These are phyloP conservation scores for Channa maculata DNA, from an alignment of 2,113 vertebrate genomes.

Conservation along the genomic window DNA sequence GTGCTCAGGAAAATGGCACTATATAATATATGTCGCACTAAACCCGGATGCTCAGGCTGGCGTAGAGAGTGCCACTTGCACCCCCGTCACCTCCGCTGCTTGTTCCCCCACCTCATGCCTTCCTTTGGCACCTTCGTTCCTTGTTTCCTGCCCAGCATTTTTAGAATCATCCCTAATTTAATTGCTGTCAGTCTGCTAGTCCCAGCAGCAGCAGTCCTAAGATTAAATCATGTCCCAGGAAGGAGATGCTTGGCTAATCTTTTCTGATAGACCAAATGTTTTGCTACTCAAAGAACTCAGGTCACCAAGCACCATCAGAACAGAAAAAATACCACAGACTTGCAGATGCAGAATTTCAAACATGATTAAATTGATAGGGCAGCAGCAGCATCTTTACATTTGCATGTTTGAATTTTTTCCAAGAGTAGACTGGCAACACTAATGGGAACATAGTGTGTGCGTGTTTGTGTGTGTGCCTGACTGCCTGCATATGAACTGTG, in stretches of 20 bases:
- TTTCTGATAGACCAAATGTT: constrained; percentile 73
- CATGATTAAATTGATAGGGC: constrained; percentile 67
- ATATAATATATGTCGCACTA: constrained; percentile 65
- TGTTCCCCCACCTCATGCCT: constrained; percentile 10
- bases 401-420: constrained; percentile 58
- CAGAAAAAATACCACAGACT: constrained; percentile 42
- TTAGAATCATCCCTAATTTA: constrained; percentile 73
- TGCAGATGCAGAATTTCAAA: constrained; percentile 73
- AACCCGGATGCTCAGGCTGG: constrained; percentile 38
- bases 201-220: constrained; percentile 64
- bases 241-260: constrained; percentile 71
- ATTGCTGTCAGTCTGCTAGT: constrained; percentile 66
- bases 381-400: constrained; percentile 59
- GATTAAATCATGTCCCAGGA: constrained; percentile 73
- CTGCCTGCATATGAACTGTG: constrained; percentile 7
- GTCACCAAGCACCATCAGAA: constrained; percentile 52
- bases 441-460: constrained; percentile 7
- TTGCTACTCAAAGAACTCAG: constrained; percentile 52
- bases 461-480: constrained; percentile 10
- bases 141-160: constrained; percentile 57
- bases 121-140: constrained; percentile 44
- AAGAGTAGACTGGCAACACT: constrained; percentile 42
- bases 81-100: constrained; percentile 7
- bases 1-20: constrained; percentile 65
- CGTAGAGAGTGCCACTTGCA: constrained; percentile 21